A percentile compares a stretch with the other conserved stretches of the same genome.
These are phyloP conservation scores for Geotrupes spiniger DNA, from an alignment of 2,888 invertebrate species.

Conservation along the genomic window DNA sequence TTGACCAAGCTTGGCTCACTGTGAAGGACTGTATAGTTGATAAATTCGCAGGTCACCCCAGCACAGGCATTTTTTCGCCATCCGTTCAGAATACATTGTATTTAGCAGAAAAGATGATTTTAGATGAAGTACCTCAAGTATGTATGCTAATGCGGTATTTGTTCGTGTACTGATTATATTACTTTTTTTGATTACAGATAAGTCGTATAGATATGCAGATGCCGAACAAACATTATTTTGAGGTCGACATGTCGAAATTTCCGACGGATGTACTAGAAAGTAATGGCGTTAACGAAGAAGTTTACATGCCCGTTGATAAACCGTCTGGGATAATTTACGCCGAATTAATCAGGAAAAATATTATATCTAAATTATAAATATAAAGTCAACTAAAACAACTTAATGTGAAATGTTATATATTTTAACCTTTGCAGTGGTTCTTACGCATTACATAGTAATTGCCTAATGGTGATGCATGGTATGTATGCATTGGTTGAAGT, in stretches of 20 bases:
- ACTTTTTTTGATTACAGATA: slow-evolving; percentile 50
- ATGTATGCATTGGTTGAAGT: too few species aligned
- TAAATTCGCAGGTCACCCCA: slow-evolving; percentile 74
- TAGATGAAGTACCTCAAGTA: slow-evolving; percentile 70
- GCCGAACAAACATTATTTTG: slow-evolving; percentile 80
- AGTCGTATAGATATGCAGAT: slow-evolving; percentile 70
- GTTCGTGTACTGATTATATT: not conserved
- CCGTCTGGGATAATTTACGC: slow-evolving; percentile 76
- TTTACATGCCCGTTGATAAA: slow-evolving; percentile 75
- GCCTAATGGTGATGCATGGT: too few species aligned
- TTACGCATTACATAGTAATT: too few species aligned
- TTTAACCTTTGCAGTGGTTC: too few species aligned
- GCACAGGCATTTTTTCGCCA: slow-evolving; percentile 69
- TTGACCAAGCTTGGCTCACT: slow-evolving; percentile 66
- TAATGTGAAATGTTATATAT: too few species aligned
- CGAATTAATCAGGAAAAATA: slow-evolving; percentile 61
- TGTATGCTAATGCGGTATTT: slow-evolving; percentile 23
- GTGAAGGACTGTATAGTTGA: slow-evolving; percentile 70
- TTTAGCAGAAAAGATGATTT: slow-evolving; percentile 64
- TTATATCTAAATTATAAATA: slow-evolving; percentile 53
- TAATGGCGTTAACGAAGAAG: slow-evolving; percentile 61
- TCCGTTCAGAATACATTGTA: slow-evolving; percentile 79
- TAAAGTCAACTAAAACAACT: too few species aligned
- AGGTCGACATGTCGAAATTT: slow-evolving; percentile 72
- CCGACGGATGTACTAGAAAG: slow-evolving; percentile 61